Evolutionary conservation across 2,113 vertebrate genomes (phyloP).

Genomic region (Plestiodon gilberti): DNA sequence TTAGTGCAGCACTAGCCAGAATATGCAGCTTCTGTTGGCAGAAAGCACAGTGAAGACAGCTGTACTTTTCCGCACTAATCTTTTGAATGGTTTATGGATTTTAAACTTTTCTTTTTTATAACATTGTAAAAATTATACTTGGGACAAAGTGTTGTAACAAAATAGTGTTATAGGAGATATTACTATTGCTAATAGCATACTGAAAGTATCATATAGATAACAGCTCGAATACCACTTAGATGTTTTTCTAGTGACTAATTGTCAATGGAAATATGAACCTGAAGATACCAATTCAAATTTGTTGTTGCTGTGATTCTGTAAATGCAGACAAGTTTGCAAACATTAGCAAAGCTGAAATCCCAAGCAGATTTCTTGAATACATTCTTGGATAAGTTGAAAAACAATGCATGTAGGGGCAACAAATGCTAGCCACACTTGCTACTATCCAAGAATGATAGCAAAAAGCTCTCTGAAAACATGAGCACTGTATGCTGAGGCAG

Average conservation of each 20-base stretch:
- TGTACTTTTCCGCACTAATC: no score
- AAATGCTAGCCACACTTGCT: neutral
- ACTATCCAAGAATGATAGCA: neutral
- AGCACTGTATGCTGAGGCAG: neutral
- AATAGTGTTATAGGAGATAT: no score
- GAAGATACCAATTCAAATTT: neutral
- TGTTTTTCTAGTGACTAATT: neutral
- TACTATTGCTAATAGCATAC: neutral
- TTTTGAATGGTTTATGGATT: no score
- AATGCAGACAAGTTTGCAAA: neutral
- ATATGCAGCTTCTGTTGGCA: no score
- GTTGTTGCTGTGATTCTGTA: neutral
- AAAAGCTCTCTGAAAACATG: neutral
- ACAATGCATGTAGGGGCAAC: neutral
- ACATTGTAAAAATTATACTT: no score
- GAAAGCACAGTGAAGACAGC: no score
- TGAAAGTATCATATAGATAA: neutral
- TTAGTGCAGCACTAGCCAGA: no score
- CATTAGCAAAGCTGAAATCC: neutral
- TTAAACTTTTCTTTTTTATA: no score
- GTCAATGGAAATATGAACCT: neutral
- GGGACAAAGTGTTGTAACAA: no score
- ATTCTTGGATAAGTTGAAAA: no score
- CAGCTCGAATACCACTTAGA: neutral
- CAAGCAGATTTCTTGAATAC: neutral